Evolutionary conservation across 1,140 invertebrate genomes (phyloP).

Genomic region (Phymastichus coffea): DNA sequence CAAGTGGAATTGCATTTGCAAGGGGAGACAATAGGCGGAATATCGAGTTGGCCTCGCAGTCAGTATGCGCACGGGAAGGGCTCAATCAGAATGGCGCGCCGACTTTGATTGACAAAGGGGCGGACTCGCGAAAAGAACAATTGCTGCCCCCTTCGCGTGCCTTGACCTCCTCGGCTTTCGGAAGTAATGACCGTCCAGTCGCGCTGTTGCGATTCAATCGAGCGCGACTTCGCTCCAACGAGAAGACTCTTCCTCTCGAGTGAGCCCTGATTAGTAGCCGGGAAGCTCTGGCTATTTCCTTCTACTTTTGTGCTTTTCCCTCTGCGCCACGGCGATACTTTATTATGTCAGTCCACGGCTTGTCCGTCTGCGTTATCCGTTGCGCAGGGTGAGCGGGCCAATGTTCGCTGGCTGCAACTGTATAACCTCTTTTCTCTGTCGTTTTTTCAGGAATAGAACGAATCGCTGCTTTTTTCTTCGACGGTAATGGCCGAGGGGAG

Average conservation of each 20-base stretch:
- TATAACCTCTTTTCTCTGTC: too few species aligned
- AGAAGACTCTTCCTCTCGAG: too few species aligned
- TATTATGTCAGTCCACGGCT: too few species aligned
- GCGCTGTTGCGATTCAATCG: not conserved
- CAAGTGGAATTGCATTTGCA: too few species aligned
- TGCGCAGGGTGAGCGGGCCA: too few species aligned
- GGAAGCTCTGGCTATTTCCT: too few species aligned
- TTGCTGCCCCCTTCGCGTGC: not conserved
- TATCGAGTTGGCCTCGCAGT: not conserved
- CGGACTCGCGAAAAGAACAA: not conserved
- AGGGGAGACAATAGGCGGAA: not conserved
- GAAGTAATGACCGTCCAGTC: constrained; percentile 7
- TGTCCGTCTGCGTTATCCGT: too few species aligned
- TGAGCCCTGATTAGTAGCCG: too few species aligned
- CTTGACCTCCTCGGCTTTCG: constrained; percentile 16
- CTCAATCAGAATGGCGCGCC: not conserved
- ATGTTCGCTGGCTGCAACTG: too few species aligned
- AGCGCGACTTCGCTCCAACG: constrained; percentile 17
- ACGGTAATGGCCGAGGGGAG: not conserved
- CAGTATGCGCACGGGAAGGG: not conserved
- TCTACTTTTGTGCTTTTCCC: too few species aligned
- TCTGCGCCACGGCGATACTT: too few species aligned
- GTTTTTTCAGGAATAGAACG: too few species aligned
- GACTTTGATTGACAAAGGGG: not conserved
- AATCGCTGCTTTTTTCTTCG: not conserved